These are phyloP conservation scores for Albula glossodonta DNA, from an alignment of 2,113 vertebrate species.

Conservation along the genomic window DNA sequence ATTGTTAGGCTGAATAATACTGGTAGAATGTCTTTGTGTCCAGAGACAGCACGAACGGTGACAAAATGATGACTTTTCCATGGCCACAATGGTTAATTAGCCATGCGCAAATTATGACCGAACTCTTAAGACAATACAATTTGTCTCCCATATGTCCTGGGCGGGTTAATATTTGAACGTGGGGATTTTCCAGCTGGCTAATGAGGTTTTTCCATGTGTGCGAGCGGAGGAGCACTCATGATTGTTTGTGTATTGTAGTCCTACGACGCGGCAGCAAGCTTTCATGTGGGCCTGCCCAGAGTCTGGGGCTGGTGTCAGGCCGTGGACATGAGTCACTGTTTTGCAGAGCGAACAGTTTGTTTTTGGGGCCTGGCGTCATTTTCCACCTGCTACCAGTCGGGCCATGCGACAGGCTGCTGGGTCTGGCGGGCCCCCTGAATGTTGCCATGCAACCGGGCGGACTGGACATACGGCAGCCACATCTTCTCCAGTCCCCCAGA, in stretches of 20 bases:
- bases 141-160: conserved; percentile 36
- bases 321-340: conserved; percentile 31
- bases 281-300: conserved; percentile 41
- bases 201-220: conserved; percentile 40
- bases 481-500: not conserved
- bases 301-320: conserved; percentile 33
- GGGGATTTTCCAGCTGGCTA: conserved; percentile 38
- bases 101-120: conserved; percentile 24
- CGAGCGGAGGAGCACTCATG: conserved; percentile 32
- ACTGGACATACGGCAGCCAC: not conserved
- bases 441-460: not conserved
- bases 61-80: conserved; percentile 30
- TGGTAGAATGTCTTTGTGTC: not conserved
- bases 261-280: conserved; percentile 28
- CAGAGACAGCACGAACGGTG: not conserved
- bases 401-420: not conserved
- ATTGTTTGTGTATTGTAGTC: conserved; percentile 33
- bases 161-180: conserved; percentile 33
- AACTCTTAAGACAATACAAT: conserved; percentile 31
- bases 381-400: conserved; percentile 18
- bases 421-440: not conserved
- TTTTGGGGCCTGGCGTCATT: conserved; percentile 21
- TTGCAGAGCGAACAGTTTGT: conserved; percentile 16
- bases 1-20: not conserved
- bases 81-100: conserved; percentile 31